Conservation (phyloP, 2,888 invertebrate genomes). For the Drosophila affinis region DNA sequence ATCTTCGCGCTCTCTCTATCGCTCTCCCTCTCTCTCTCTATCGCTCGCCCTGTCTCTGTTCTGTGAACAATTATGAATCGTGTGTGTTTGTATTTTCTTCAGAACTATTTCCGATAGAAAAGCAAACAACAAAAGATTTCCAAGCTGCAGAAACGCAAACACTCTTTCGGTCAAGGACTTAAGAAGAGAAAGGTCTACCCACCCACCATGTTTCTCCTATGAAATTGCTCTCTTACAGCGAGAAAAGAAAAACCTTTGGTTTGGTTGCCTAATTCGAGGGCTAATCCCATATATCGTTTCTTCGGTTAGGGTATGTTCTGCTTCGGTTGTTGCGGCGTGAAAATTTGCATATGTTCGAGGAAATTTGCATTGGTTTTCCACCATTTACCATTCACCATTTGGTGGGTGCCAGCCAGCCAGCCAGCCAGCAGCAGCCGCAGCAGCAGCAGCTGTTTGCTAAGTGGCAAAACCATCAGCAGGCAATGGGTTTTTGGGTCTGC, state of each 20-base stretch:
- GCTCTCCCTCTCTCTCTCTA: constrained; percentile 10
- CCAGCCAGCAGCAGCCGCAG: not conserved
- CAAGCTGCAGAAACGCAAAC: not conserved
- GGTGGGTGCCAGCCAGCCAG: constrained; percentile 7
- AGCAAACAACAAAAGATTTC: not conserved
- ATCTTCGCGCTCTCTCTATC: constrained; percentile 24
- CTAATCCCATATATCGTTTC: not conserved
- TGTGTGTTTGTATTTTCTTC: constrained; percentile 23
- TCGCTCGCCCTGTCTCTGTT: constrained; percentile 6
- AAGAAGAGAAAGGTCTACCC: no score
- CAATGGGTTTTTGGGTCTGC: constrained; percentile 1
- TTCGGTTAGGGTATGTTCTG: not conserved
- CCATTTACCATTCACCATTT: constrained; percentile 41
- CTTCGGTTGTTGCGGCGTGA: constrained; percentile 52
- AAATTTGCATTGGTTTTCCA: constrained; percentile 52
- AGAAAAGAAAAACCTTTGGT: not conserved
- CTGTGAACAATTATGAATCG: constrained; percentile 36
- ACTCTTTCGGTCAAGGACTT: not conserved
- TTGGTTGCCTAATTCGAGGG: not conserved
- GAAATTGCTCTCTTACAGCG: not conserved
- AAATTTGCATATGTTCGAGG: constrained; percentile 73
- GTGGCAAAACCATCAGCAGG: constrained; percentile 45
- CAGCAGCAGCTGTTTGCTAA: constrained; percentile 62
- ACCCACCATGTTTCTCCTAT: not conserved
- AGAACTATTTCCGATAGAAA: constrained; percentile 9